A percentile compares a stretch with the other conserved stretches of the same genome.
Conservation (phyloP, 37 sponge, comb jelly and placozoan genomes). For the Theonella swinhoei region DNA sequence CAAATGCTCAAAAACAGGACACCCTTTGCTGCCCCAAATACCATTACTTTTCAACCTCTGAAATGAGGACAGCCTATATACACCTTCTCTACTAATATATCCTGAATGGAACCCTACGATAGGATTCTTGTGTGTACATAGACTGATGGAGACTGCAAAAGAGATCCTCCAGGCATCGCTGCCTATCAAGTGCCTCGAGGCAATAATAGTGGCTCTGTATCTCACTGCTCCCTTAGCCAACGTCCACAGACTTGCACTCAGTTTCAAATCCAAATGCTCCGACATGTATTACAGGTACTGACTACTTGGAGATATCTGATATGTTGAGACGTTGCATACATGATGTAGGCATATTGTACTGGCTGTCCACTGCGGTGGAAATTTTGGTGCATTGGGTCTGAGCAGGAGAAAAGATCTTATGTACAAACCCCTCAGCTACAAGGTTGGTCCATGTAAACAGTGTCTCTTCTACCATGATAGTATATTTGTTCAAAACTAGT, state of each 20-base stretch:
- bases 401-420: slow-evolving; percentile 88
- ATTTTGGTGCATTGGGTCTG: slow-evolving; percentile 90
- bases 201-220: slow-evolving; percentile 88
- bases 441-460: slow-evolving; percentile 34
- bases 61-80: no score
- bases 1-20: no score
- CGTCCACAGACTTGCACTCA: slow-evolving; percentile 69
- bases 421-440: slow-evolving; percentile 85
- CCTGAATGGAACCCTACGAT: no score
- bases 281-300: slow-evolving; percentile 65
- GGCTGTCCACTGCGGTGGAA: slow-evolving; percentile 63
- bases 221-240: slow-evolving; percentile 69
- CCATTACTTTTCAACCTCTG: no score
- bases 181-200: slow-evolving; percentile 98
- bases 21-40: no score
- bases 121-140: slow-evolving; percentile 32
- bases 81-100: no score
- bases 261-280: slow-evolving; percentile 82
- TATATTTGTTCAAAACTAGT: slow-evolving; percentile 28
- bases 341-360: slow-evolving; percentile 96
- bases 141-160: slow-evolving; percentile 91
- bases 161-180: slow-evolving; percentile 91
- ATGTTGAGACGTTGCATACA: no score
- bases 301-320: neutral
- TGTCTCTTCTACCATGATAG: neutral